Conservation (phyloP, 2,113 vertebrate species). For the Rhinogobius similis region DNA sequence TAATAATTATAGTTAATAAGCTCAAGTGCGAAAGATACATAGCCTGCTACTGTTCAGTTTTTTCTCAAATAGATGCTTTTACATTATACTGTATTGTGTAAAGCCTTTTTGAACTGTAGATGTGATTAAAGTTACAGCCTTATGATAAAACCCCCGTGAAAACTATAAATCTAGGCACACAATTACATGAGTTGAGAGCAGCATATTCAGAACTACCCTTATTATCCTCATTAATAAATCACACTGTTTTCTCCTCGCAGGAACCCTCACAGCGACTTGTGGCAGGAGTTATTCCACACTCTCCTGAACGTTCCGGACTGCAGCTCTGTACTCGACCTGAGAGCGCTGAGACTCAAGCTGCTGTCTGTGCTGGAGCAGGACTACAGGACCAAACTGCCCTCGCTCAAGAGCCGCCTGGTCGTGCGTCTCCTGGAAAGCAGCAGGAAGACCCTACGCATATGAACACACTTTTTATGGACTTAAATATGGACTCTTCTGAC, state of each 20-base stretch:
- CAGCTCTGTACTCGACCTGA: constrained; percentile 74
- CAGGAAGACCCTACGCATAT: constrained; percentile 53
- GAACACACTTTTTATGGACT: neutral
- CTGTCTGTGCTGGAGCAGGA: constrained; percentile 72
- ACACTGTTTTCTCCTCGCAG: constrained; percentile 56
- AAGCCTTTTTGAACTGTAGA: too few species aligned
- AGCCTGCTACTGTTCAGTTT: too few species aligned
- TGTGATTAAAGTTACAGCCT: too few species aligned
- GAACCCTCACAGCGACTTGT: constrained; percentile 84
- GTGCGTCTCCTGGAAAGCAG: constrained; percentile 84
- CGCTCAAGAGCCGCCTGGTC: constrained; percentile 83
- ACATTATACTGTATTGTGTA: too few species aligned
- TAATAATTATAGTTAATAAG: too few species aligned
- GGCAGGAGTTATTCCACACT: constrained; percentile 88
- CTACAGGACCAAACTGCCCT: constrained; percentile 81
- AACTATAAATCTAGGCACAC: too few species aligned
- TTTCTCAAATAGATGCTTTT: too few species aligned
- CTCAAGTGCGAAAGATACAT: too few species aligned
- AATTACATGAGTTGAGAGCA: too few species aligned
- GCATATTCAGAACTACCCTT: too few species aligned
- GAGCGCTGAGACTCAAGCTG: constrained; percentile 69
- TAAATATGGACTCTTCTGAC: neutral
- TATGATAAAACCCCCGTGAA: too few species aligned
- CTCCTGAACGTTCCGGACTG: constrained; percentile 86
- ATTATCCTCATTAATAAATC: neutral